Conservation (phyloP, 2,797 vertebrate species). For the Telmatherina bonti region DNA sequence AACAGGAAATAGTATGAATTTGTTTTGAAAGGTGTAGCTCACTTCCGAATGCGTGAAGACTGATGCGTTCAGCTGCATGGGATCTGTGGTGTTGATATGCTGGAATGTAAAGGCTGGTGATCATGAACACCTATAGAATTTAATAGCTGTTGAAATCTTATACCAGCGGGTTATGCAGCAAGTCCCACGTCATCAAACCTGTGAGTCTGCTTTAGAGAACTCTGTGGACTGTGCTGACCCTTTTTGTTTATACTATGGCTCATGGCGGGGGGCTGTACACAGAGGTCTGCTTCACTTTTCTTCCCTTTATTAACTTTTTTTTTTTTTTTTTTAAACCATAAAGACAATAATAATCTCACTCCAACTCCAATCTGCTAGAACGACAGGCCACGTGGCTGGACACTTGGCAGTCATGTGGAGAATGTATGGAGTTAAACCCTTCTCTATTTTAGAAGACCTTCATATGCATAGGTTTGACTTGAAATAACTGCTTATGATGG, state of each 20-base stretch:
- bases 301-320: not conserved
- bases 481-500: conserved; percentile 39
- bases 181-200: conserved; percentile 30
- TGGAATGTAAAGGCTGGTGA: conserved; percentile 33
- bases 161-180: not conserved
- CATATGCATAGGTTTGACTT: conserved; percentile 58
- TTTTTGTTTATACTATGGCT: conserved; percentile 18
- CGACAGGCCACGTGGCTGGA: not conserved
- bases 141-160: conserved; percentile 45
- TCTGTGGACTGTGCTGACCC: conserved; percentile 4
- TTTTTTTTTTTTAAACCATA: not conserved
- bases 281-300: not conserved
- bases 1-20: not conserved
- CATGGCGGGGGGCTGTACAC: not conserved
- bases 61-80: not conserved
- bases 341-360: not conserved
- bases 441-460: conserved; percentile 73
- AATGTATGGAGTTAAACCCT: conserved; percentile 51
- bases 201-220: not conserved
- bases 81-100: conserved; percentile 33
- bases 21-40: not conserved
- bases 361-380: not conserved
- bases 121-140: conserved; percentile 40
- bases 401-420: conserved; percentile 32
- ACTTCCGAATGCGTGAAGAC: not conserved